A percentile compares a stretch with the other conserved stretches of the same genome.
These are phyloP conservation scores for Orgyia antiqua DNA, from an alignment of 2,888 invertebrate species.

Conservation along the genomic window DNA sequence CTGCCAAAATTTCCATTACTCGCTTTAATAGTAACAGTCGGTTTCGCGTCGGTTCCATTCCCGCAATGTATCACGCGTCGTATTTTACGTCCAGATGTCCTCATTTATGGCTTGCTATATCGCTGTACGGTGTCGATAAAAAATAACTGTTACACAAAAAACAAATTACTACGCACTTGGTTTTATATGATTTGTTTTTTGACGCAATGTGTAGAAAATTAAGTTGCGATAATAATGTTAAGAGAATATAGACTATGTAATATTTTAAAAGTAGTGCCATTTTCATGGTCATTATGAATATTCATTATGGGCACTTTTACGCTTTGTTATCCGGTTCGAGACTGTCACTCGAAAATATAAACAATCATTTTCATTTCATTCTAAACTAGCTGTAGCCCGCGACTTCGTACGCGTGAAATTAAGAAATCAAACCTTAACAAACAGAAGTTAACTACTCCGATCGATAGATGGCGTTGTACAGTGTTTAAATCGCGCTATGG, in stretches of 20 bases:
- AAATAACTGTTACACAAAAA: conserved; percentile 31
- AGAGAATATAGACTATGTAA: conserved; percentile 1
- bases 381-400: too few species aligned
- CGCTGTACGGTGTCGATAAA: conserved; percentile 33
- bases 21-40: conserved; percentile 7
- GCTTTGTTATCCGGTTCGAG: too few species aligned
- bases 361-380: too few species aligned
- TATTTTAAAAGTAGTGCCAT: not conserved
- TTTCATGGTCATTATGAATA: not conserved
- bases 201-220: conserved; percentile 14
- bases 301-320: not conserved
- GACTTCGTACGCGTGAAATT: too few species aligned
- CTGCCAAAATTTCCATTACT: conserved; percentile 15
- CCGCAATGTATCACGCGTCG: conserved; percentile 20
- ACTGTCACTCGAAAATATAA: too few species aligned
- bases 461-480: too few species aligned
- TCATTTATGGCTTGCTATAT: conserved; percentile 23
- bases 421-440: too few species aligned
- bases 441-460: too few species aligned
- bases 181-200: conserved; percentile 16
- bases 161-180: conserved; percentile 3
- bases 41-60: conserved; percentile 16
- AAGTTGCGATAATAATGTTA: conserved; percentile 2
- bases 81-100: conserved; percentile 36
- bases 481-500: too few species aligned